Conservation (phyloP, 2,888 invertebrate species). For the Syrphus vitripennis region DNA sequence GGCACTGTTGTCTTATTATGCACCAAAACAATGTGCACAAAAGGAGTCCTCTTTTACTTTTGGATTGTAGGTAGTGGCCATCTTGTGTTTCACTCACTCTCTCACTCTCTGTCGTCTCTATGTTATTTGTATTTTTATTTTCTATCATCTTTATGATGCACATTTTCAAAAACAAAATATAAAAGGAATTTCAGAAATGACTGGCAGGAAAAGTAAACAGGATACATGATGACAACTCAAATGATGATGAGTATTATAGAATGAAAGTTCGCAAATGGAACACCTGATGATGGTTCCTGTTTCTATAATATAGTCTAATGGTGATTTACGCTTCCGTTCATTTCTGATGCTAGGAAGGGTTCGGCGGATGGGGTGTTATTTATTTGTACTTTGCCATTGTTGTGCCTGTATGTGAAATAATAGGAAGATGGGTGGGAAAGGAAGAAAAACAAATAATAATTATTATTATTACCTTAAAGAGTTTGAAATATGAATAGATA, state of each 20-base stretch:
- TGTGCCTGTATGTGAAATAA: neutral
- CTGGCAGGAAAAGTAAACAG: constrained; percentile 60
- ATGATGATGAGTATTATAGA: constrained; percentile 37
- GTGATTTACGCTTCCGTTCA: constrained; percentile 45
- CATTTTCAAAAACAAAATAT: constrained; percentile 29
- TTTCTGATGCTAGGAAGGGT: neutral
- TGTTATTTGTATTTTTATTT: constrained; percentile 8
- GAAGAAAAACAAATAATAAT: constrained; percentile 58
- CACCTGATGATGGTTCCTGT: constrained; percentile 47
- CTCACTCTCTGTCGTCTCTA: neutral
- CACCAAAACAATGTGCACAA: constrained; percentile 8
- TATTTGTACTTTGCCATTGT: constrained; percentile 10
- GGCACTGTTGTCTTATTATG: constrained; percentile 22
- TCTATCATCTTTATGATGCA: constrained; percentile 49
- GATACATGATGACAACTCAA: constrained; percentile 50
- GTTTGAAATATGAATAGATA: constrained; percentile 38
- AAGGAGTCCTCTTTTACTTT: neutral
- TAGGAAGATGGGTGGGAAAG: neutral
- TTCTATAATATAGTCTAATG: constrained; percentile 11
- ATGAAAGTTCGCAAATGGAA: constrained; percentile 37
- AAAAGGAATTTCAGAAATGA: constrained; percentile 32
- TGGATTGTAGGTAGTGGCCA: neutral
- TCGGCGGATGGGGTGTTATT: neutral
- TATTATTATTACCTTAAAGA: constrained; percentile 41
- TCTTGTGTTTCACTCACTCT: neutral